Conservation (phyloP, 2,113 vertebrate genomes). For the Neopipo cinnamomea region DNA sequence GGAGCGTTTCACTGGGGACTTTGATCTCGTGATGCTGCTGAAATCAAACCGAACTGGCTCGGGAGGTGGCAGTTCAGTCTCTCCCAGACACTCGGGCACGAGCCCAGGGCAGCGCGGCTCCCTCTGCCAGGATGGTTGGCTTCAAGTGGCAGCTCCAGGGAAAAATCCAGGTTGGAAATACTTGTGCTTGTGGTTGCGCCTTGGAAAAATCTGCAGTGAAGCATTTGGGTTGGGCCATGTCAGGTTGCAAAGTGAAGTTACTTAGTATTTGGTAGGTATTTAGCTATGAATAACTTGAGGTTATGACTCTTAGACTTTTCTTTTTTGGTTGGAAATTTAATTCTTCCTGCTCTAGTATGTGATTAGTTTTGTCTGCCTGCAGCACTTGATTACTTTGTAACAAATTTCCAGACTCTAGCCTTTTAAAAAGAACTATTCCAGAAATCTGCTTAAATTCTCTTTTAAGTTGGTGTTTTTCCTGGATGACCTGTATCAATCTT, state of each 20-base stretch:
- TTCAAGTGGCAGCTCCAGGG: background rate
- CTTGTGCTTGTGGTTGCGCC: background rate
- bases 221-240: background rate
- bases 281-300: background rate
- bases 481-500: background rate
- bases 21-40: background rate
- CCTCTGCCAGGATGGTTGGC: background rate
- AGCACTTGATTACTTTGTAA: background rate
- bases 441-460: background rate
- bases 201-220: background rate
- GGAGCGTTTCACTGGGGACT: background rate
- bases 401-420: background rate
- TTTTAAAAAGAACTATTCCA: background rate
- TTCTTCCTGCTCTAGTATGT: background rate
- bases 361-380: background rate
- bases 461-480: background rate
- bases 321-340: background rate
- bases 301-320: background rate
- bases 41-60: background rate
- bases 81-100: accelerated
- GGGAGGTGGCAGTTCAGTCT: background rate
- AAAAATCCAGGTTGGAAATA: slow-evolving; percentile 12
- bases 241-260: background rate
- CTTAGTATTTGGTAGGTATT: background rate
- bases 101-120: accelerated